Evolutionary conservation across 1,140 invertebrate species (phyloP), one percentile per base, ranked within the genome.

Genomic region (Diachasma alloeum): DNA sequence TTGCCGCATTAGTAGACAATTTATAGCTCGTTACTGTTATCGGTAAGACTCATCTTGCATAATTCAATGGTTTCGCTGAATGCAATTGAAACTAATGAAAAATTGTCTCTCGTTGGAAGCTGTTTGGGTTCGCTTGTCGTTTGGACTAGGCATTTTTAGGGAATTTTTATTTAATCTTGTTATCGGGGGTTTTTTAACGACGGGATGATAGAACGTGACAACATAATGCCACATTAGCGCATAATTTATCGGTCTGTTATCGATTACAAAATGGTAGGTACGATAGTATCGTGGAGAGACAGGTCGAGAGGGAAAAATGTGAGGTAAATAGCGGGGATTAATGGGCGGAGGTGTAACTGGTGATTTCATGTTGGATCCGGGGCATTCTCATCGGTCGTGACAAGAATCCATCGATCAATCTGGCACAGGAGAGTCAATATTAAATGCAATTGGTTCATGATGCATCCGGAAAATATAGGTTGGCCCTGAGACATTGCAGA

Each of bases 231-330:
- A 37, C 53, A 72, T 76, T 67, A 72, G 15, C 19, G 31, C 4
- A 66, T 76, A 67, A 76, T 76, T 76, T 76, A 76, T 76, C 24
- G 67, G 48, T 42, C 24, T 48, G 68, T 76, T 76, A 76, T 76
- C 70, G 68, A 42, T 76, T 24, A 66, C 24, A 66, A 66, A 66
- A 24, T 56, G 1, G n/a, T 19, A 8, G 48, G 19, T 19, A 15
- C n/a, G n/a, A 56, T 56, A 17, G n/a, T 56, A 56, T 56, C n/a
- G n/a, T n/a, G 48, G 48, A 19, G 48, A 19, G 48, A 22, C 15
- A 8, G n/a, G 19, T n/a, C 9, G 13, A 56, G 19, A 8, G 19
- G 48, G 19, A 19, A 19, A n/a, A n/a, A 13, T 56, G 48, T 8
- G 48, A 19, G 19, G 10, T 56, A 56, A 56, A 56, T 56, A 19